Percentiles rank a stretch among this genome's conserved stretches.
Evolutionary conservation across 1,140 invertebrate genomes (phyloP).

Genomic region (Atta cephalotes): DNA sequence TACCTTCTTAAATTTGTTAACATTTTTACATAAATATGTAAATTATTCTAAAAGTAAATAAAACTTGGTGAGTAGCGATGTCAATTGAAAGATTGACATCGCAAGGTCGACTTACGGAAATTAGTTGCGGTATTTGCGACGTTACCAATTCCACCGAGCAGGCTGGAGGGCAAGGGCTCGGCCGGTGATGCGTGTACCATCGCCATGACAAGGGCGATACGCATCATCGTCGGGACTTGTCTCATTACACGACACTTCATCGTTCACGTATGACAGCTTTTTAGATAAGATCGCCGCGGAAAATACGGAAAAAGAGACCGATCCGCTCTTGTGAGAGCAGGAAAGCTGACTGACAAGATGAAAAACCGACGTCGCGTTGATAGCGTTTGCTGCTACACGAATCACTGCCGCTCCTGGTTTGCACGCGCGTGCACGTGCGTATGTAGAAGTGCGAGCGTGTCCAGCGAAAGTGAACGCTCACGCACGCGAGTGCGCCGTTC

Average conservation of each 20-base stretch:
- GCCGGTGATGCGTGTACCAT: constrained; percentile 59
- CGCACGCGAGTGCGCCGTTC: not conserved
- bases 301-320: constrained; percentile 27
- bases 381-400: constrained; percentile 41
- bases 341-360: constrained; percentile 77
- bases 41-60: not conserved
- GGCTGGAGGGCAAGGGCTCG: constrained; percentile 63
- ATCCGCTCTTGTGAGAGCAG: constrained; percentile 71
- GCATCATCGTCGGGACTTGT: constrained; percentile 62
- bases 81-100: not conserved
- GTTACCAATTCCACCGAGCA: constrained; percentile 80
- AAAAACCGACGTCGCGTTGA: constrained; percentile 62
- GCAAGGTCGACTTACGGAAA: constrained; percentile 78
- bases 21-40: not conserved
- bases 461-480: constrained; percentile 67
- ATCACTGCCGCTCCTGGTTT: not conserved
- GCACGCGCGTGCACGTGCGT: constrained; percentile 27
- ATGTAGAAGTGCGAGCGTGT: constrained; percentile 27
- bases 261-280: not conserved
- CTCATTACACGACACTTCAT: constrained; percentile 61
- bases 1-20: not conserved
- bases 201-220: constrained; percentile 55
- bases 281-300: constrained; percentile 17
- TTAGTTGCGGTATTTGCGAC: constrained; percentile 80
- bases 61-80: not conserved